phyloP scores from a whole-genome alignment of 2,113 vertebrate species.

The Hippolais icterina region DNA sequence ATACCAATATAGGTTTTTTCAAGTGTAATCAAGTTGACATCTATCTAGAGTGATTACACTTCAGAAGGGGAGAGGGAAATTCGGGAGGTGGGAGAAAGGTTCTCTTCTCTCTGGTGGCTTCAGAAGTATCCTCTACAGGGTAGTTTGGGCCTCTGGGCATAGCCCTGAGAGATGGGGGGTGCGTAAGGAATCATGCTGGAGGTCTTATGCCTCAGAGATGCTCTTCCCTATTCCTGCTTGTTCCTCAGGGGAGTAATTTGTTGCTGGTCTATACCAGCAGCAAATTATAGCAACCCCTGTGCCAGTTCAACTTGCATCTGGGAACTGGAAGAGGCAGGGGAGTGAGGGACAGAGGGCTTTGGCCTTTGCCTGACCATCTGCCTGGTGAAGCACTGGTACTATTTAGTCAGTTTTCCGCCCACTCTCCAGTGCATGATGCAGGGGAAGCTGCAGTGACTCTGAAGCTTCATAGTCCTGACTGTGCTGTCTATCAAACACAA shows the following conservation, averaged over 20 bases:
- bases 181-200: background rate
- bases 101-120: slow-evolving; percentile 55
- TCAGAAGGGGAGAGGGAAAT: slow-evolving; percentile 41
- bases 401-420: background rate
- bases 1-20: background rate
- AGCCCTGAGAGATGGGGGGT: slow-evolving; percentile 36
- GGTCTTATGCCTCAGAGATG: slow-evolving; percentile 21
- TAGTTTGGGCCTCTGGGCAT: background rate
- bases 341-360: slow-evolving; percentile 46
- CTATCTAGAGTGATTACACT: slow-evolving; percentile 62
- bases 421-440: background rate
- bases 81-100: slow-evolving; percentile 44
- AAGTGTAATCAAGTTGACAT: slow-evolving; percentile 55
- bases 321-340: background rate
- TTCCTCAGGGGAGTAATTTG: slow-evolving; percentile 53
- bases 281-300: slow-evolving; percentile 45
- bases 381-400: slow-evolving; percentile 55
- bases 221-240: background rate
- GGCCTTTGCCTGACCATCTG: slow-evolving; percentile 59
- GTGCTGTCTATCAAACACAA: background rate
- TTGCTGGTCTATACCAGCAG: slow-evolving; percentile 69
- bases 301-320: slow-evolving; percentile 47
- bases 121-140: slow-evolving; percentile 16
- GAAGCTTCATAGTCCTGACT: slow-evolving; percentile 1
- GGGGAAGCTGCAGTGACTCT: background rate